Evolutionary conservation across 2,888 invertebrate species (phyloP), one percentile per base, ranked within the genome.

Genomic region (Hypercompe scribonia): DNA sequence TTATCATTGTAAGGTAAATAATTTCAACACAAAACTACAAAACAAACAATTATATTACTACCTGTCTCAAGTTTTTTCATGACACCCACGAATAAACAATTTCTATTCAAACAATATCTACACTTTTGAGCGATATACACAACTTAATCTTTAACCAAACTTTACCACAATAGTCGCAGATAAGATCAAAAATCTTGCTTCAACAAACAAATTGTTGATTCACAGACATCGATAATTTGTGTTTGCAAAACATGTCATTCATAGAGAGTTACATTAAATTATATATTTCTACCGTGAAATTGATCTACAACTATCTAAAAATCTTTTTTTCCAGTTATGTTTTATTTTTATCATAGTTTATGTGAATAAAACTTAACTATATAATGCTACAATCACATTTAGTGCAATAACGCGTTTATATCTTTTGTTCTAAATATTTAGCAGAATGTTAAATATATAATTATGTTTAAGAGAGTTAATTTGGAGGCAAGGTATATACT

Each of bases 181-280:
- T 95, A 95, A 94, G 91, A 95, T 95, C 95, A 90, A 88, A 91
- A 87, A 85, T 91, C 86, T 84, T 85, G 91, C 91, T 87, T 88
- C 87, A 90, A 84, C 88, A 88, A 90, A 94, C 93, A 94, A 93
- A 94, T 93, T 93, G 93, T 93, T 87, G 81, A 83, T 87, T 89
- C 88, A 89, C 86, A 86, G 82, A 81, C 87, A 89, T 90, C 89
- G 89, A 88, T 88, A 83, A 87, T 69, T n/a, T 87, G 81, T 95
- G 92, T 95, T 95, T 94, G 90, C 93, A 92, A 94, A 95, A 95
- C 93, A 95, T 93, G 94, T 92, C 94, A 91, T 90, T 91, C 88
- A 88, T 74, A 74, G 73, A 74, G 87, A 88, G 87, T 89, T 87
- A 86, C 88, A 89, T 89, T 85, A 87, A 91, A 89, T 83, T 83